Evolutionary conservation across 2,888 invertebrate species (phyloP), one percentile per base, ranked within the genome.

Genomic region (Strigamia crassipes): DNA sequence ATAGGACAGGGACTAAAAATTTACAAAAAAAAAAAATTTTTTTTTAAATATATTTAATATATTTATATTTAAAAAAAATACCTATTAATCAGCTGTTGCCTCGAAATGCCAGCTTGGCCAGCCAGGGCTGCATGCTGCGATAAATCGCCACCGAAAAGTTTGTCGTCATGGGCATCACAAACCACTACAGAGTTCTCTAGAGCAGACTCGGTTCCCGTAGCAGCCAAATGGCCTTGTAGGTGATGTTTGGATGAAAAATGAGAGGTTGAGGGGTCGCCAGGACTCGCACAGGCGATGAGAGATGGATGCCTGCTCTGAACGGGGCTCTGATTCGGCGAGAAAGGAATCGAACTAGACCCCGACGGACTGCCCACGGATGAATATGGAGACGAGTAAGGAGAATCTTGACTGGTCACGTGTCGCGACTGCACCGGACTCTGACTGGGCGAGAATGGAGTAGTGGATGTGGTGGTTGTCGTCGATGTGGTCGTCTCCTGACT

Each of bases 51-150:
- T n/a, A n/a, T n/a, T n/a, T n/a, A n/a, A n/a, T n/a, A n/a, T n/a
- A n/a, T n/a, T n/a, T n/a, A n/a, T 4, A 38, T 38, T 6, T 18
- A 51, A 4, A 66, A 66, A 66, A 73, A 73, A n/a, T 38, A 91
- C 92, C 92, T 92, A 88, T 95, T 95, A 84, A 96, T 96, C 9
- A 96, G 90, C 88, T 96, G 95, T 87, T 96, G 95, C 66, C 96
- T 89, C 0, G 95, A 95, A 85, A 96, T 95, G 15, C 95, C 95
- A 12, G 93, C 91, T 81, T 92, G 91, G 87, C 91, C 90, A 88
- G 91, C 89, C 89, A 92, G 85, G 87, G 91, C 79, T 13, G 86
- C 86, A 82, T 87, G 87, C 82, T 86, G 87, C 34, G 87, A 85
- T 81, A 87, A 83, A 78, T 88, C 88, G n/a, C 84, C 83, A n/a